phyloP scores from a whole-genome alignment of 2,113 vertebrate genomes.

The Pelobates fuscus region DNA sequence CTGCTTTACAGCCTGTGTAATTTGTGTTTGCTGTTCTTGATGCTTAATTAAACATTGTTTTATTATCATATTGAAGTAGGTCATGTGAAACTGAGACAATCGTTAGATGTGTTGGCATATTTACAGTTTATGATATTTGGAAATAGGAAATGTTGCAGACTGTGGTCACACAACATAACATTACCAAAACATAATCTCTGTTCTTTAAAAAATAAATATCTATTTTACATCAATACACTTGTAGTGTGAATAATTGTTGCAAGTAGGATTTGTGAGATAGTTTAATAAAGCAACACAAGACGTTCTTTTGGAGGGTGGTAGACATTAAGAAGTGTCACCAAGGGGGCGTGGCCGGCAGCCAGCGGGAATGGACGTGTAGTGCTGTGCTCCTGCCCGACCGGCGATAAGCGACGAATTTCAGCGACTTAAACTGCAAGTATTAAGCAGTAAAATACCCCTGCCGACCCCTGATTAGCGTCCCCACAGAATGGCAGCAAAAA shows the following conservation, averaged over 20 bases:
- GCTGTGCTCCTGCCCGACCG: no score
- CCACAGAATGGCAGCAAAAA: no score
- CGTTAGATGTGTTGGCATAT: conserved; percentile 32
- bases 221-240: conserved; percentile 37
- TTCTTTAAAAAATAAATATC: conserved; percentile 46
- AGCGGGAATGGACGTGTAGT: no score
- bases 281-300: no score
- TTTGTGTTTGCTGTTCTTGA: conserved; percentile 46
- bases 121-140: conserved; percentile 27
- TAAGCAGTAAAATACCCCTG: no score
- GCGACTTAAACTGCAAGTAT: no score
- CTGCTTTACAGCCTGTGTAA: conserved; percentile 16
- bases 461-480: no score
- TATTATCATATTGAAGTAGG: conserved; percentile 26
- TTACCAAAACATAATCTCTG: conserved; percentile 32
- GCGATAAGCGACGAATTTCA: no score
- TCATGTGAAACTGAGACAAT: conserved; percentile 39
- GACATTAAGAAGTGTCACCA: no score
- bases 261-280: no score
- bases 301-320: no score
- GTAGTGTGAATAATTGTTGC: conserved; percentile 5
- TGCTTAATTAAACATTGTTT: conserved; percentile 45
- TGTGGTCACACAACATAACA: conserved; percentile 26
- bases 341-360: no score
- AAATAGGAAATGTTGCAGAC: conserved; percentile 15